Percentiles rank a stretch among this genome's conserved stretches.
Evolutionary conservation across 2,113 vertebrate genomes (phyloP).

Genomic region (Phocoena phocoena): DNA sequence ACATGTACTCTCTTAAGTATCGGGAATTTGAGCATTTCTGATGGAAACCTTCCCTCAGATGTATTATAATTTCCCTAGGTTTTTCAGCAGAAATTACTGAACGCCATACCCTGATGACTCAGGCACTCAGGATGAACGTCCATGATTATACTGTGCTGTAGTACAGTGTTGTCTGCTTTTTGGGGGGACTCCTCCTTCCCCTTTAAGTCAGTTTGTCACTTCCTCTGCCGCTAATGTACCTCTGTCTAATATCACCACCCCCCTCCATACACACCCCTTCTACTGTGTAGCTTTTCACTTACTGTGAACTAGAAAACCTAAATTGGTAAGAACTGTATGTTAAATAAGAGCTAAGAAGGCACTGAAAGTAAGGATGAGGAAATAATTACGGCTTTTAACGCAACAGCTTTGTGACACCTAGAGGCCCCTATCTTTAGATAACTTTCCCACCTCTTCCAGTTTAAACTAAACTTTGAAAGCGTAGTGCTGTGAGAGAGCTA

Average conservation of each 20-base stretch:
- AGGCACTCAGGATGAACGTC: background rate
- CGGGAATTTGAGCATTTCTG: background rate
- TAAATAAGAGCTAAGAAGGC: slow-evolving; percentile 56
- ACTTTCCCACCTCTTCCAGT: slow-evolving; percentile 57
- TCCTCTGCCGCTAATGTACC: slow-evolving; percentile 27
- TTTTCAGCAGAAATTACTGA: slow-evolving; percentile 38
- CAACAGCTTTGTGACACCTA: slow-evolving; percentile 56
- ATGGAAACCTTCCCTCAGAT: background rate
- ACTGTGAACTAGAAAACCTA: slow-evolving; percentile 48
- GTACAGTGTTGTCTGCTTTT: background rate
- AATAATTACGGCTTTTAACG: slow-evolving; percentile 61
- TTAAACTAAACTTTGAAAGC: slow-evolving; percentile 50
- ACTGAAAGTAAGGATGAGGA: slow-evolving; percentile 46
- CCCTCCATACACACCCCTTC: slow-evolving; percentile 44
- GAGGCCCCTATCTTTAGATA: slow-evolving; percentile 63
- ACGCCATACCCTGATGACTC: slow-evolving; percentile 14
- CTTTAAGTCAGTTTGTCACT: slow-evolving; percentile 54
- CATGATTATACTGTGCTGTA: slow-evolving; percentile 27
- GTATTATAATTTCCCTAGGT: background rate
- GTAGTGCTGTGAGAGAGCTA: background rate
- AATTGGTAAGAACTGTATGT: slow-evolving; percentile 51
- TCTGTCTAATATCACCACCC: slow-evolving; percentile 48
- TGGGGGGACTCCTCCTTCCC: background rate
- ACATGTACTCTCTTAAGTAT: background rate
- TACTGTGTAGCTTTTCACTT: slow-evolving; percentile 60